Evolutionary conservation across 2,888 invertebrate genomes (phyloP), one percentile per base, ranked within the genome.

Genomic region (Myopa testacea): DNA sequence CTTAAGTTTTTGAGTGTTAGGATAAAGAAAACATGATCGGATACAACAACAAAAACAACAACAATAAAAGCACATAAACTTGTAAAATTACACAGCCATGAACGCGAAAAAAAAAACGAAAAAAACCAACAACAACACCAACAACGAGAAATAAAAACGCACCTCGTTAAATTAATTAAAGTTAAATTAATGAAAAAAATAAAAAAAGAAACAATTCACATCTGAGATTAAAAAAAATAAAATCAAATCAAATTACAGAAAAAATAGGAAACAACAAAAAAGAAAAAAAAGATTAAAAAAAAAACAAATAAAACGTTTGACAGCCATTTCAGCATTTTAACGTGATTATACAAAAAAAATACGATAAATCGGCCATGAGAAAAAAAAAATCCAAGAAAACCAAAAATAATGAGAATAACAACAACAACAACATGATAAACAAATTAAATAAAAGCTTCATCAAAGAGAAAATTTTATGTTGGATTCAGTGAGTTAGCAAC

Each of bases 61-160:
- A 58, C 58, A 71, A 26, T 26, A 26, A 26, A 26, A 26, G 26
- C 26, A 26, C 26, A 26, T 26, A 26, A 26, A 26, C 26, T 26
- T 26, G 26, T 26, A 26, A 26, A 26, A 26, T 2, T 1, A 26
- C 50, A 58, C 50, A 58, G 58, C 73, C 58, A 73, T 73, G 73
- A 73, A 60, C 62, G 58, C 45, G 73, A 73, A 62, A 73, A 73
- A 62, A 73, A 16, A 60, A 19, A 7, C 8, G 4, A 14, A 50
- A 69, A 45, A 69, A 69, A 19, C 16, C 62, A 70, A 65, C 19
- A 26, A 3, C 26, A 10, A 65, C 19, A 26, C 19, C 26, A 10
- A 60, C 26, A 26, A 26, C 26, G 26, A 26, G 1, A 26, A 26
- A 26, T 26, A 26, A 26, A 26, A 26, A 26, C 26, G 34, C 14